These are phyloP conservation scores for Chrysemys picta DNA, from an alignment of 2,113 vertebrate genomes.

Conservation along the genomic window DNA sequence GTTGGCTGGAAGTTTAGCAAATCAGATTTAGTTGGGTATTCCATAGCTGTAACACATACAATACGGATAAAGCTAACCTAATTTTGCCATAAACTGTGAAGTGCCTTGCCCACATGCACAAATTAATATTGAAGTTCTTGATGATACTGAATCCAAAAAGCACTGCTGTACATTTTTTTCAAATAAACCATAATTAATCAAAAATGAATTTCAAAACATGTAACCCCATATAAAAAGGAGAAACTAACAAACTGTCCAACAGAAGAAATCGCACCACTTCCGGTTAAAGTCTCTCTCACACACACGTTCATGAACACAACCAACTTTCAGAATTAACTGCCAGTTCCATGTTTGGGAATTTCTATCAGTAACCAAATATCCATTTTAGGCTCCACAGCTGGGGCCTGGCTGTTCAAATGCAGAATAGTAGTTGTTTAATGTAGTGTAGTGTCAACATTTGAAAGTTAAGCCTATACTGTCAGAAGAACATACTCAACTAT, in stretches of 20 bases:
- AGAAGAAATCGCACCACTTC: background rate
- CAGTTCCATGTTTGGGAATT: constrained; percentile 58
- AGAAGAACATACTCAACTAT: background rate
- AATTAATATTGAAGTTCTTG: background rate
- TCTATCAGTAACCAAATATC: constrained; percentile 51
- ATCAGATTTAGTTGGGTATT: background rate
- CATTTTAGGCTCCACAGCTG: constrained; percentile 11
- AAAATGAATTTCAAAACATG: constrained; percentile 34
- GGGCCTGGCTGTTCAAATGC: constrained; percentile 15
- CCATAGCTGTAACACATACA: background rate
- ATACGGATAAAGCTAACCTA: background rate
- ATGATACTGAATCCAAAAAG: background rate
- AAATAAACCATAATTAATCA: constrained; percentile 9
- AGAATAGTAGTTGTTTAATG: constrained; percentile 42
- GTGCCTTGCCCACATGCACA: background rate
- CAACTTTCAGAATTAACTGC: constrained; percentile 30
- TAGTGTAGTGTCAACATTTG: constrained; percentile 31
- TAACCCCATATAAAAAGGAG: background rate
- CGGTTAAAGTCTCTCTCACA: background rate
- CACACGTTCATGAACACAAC: background rate
- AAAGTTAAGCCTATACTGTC: background rate
- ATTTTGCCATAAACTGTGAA: background rate
- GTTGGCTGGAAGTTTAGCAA: background rate
- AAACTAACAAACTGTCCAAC: background rate
- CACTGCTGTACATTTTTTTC: constrained; percentile 3